Percentiles rank a stretch among this genome's conserved stretches.
phyloP scores from a whole-genome alignment of 2,797 vertebrate genomes.

The Bradypodion ventrale region DNA sequence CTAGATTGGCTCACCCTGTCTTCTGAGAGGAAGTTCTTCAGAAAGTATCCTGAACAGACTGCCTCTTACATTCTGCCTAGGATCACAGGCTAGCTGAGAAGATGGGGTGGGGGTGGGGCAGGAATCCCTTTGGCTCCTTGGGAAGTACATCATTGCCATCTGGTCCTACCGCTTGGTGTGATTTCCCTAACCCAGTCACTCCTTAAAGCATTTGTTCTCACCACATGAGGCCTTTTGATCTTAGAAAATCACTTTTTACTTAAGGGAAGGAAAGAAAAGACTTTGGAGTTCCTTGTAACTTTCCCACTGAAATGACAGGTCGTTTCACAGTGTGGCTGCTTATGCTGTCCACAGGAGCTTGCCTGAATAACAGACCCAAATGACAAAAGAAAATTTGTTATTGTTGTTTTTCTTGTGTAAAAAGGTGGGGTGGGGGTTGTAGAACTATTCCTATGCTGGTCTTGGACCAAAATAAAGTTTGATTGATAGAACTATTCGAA shows the following conservation, averaged over 20 bases:
- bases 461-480: too few species aligned
- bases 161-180: slow-evolving; percentile 77
- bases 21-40: not conserved
- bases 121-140: not conserved
- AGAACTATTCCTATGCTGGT: too few species aligned
- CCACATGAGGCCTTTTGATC: slow-evolving; percentile 78
- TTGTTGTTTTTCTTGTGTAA: not conserved
- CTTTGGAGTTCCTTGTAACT: slow-evolving; percentile 8
- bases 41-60: not conserved
- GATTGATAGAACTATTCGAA: not conserved
- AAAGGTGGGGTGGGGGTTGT: not conserved
- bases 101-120: not conserved
- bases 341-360: not conserved
- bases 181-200: slow-evolving; percentile 67
- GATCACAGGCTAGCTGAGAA: not conserved
- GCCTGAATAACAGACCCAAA: not conserved
- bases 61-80: not conserved
- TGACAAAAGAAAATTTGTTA: not conserved
- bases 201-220: slow-evolving; percentile 77
- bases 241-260: slow-evolving; percentile 45
- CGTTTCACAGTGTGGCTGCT: slow-evolving; percentile 26
- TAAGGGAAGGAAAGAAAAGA: slow-evolving; percentile 42
- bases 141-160: slow-evolving; percentile 68
- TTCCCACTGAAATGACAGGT: slow-evolving; percentile 5
- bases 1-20: slow-evolving; percentile 28